These are phyloP conservation scores for Saccopteryx bilineata DNA, from an alignment of 2,113 vertebrate genomes.

Conservation along the genomic window DNA sequence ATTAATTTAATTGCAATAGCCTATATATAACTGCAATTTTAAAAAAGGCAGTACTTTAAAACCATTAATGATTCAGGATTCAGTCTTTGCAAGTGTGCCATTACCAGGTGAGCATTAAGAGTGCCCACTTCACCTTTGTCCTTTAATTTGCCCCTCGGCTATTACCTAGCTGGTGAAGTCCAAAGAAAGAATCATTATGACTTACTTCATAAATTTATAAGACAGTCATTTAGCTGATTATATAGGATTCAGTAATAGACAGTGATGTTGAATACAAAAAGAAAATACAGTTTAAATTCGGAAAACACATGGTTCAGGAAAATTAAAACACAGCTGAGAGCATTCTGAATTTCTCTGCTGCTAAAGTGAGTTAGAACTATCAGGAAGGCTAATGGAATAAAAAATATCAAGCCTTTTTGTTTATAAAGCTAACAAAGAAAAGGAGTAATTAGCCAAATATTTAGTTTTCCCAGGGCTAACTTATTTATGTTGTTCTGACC, in stretches of 20 bases:
- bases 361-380: not conserved
- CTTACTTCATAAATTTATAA: slow-evolving; percentile 36
- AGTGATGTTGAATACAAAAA: slow-evolving; percentile 48
- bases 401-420: not conserved
- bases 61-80: not conserved
- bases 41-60: slow-evolving; percentile 48
- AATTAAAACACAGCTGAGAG: not conserved
- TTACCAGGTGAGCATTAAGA: not conserved
- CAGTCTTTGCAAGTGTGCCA: not conserved
- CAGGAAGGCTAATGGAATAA: not conserved
- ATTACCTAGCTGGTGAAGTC: slow-evolving; percentile 32
- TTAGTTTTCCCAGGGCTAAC: not conserved
- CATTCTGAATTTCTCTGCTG: not conserved
- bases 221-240: not conserved
- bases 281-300: slow-evolving; percentile 1
- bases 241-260: slow-evolving; percentile 16
- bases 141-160: slow-evolving; percentile 17
- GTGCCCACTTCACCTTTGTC: not conserved
- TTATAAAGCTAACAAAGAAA: slow-evolving; percentile 2
- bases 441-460: not conserved
- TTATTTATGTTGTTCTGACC: not conserved
- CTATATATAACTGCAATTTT: slow-evolving; percentile 12
- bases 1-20: slow-evolving; percentile 34
- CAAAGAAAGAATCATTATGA: slow-evolving; percentile 2
- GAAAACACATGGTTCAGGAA: slow-evolving; percentile 57